Base-by-base conservation (phyloP, 2,888 invertebrate genomes). In the Drosophila kambysellisi region DNA sequence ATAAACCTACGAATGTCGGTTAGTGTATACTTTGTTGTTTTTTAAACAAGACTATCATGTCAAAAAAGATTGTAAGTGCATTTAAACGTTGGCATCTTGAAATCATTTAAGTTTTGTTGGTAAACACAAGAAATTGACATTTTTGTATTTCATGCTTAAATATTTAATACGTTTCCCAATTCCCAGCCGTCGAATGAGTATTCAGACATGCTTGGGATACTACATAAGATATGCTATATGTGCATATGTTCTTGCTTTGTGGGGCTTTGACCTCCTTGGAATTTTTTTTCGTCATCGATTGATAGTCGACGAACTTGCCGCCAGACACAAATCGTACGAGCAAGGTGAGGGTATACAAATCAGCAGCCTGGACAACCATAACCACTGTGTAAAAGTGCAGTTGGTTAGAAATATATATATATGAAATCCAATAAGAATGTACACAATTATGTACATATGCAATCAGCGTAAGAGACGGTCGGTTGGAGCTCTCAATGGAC, bases 101-200 rank as follows among this genome's bases (percentile, higher is more conserved):
- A 43, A 25, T n/a, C 20, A 15, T 0, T 29, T 37, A 3, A 15
- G 11, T 15, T 30, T 12, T 9, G 4, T 12, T 25, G 5, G 30
- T 67, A 41, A n/a, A 61, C 70, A 68, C 74, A 75, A 53, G 32
- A 68, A 78, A 83, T 83, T 83, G 82, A 61, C 63, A 88, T 82
- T 76, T 88, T 76, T 76, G 60, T 72, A 69, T 57, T 53, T 63
- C 67, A 63, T 64, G 76, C 70, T 72, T 79, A 79, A 88, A 79
- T 83, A 88, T 83, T 88, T 85, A 71, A 88, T 84, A 82, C 84
- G 65, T 37, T 59, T 61, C 50, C 54, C 61, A 61, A 68, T 72
- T 64, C 59, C 53, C 37, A 60, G 56, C 57, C 74, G 74, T 87
- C 62, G 68, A 71, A 70, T 59, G 37, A 30, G 68, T 53, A 53